Base-by-base conservation (phyloP, 2,888 invertebrate genomes). In the Gnatocerus cornutus region DNA sequence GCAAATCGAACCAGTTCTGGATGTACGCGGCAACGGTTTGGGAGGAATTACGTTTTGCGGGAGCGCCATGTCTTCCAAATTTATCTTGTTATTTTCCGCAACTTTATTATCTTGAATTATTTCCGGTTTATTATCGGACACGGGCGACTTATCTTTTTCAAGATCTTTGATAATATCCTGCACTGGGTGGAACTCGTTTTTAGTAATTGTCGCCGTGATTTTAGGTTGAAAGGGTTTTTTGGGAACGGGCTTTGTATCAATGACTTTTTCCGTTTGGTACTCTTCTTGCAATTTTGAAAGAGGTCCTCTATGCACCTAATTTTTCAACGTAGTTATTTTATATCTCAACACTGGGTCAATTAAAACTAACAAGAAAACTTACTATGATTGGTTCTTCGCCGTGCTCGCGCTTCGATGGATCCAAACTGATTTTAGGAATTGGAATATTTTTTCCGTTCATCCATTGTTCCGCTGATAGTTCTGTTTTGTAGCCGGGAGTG, bases 401-500 rank as follows among this genome's bases (percentile, higher is more conserved):
- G 0, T 87, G 84, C 53, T 87, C 88, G 70, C 92, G 88, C 78
- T 93, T 92, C 5, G 90, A 88, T 5, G 96, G 96, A 85, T 96
- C 93, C 73, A 97, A 87, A 46, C 93, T 94, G 78, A 96, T 93
- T 87, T 91, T 94, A 64, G 91, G 90, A 69, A 95, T 90, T n/a
- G 91, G 87, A 61, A 89, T 87, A 83, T 95, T 93, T 56, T 88
- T 88, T 37, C 94, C 93, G 73, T 89, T 89, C 67, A 94, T 87
- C 98, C 98, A 98, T 82, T 93, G 91, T 7, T 90, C 87, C 6
- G 94, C 93, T 68, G 90, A 91, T 78, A 96, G 87, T 76, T 93
- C 92, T 3, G 97, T 93, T 73, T 92, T 89, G 52, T 89, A 90
- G 48, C 96, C 95, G 33, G 90, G 87, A 0, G 98, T 98, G 67